phyloP scores from a whole-genome alignment of 2,113 vertebrate species.

The Prunella fulvescens region DNA sequence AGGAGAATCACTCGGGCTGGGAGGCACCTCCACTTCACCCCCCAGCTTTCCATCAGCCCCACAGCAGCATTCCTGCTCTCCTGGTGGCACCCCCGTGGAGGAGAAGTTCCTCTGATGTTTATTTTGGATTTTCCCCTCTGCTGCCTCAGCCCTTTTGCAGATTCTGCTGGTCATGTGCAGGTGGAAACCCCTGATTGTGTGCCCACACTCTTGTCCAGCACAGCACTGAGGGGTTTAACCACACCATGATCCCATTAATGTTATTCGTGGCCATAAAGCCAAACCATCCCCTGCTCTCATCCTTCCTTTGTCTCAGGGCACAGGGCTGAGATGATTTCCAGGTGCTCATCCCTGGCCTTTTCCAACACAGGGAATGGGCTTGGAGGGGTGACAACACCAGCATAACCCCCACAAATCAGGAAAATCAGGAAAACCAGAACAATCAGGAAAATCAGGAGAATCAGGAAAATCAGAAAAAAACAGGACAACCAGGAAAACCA shows the following conservation, averaged over 20 bases:
- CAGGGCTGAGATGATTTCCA: neutral
- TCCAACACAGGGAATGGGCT: rapidly evolving
- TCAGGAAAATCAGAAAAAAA: neutral
- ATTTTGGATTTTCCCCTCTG: neutral
- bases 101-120: neutral
- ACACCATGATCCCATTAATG: neutral
- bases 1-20: conserved; percentile 7
- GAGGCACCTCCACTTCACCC: conserved; percentile 16
- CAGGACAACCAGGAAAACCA: neutral
- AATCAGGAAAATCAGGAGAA: neutral
- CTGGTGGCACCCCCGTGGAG: neutral
- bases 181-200: too few species aligned
- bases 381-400: rapidly evolving
- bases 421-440: neutral
- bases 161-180: too few species aligned
- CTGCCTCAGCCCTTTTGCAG: neutral
- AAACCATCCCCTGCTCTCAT: neutral
- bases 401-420: neutral
- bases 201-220: neutral
- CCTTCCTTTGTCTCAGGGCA: neutral
- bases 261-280: neutral
- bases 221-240: neutral
- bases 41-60: neutral
- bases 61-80: neutral
- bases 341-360: neutral